Evolutionary conservation across 2,888 invertebrate genomes (phyloP), one percentile per base, ranked within the genome.

Genomic region (Hydrotaea diabolus): DNA sequence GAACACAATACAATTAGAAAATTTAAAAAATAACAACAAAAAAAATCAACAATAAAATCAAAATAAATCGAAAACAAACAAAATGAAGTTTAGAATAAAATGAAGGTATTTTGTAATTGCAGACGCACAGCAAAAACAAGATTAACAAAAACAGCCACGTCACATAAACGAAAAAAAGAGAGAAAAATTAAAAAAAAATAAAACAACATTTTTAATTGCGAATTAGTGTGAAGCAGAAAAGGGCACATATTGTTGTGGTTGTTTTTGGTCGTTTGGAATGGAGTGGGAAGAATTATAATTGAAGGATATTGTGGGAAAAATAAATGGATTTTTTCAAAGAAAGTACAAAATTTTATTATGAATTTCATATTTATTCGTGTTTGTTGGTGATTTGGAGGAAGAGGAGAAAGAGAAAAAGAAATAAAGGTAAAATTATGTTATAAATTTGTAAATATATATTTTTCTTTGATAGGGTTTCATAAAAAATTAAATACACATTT

Each of bases 391-490:
- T 46, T 57, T 69, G 57, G 49, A 66, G 82, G 59, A 78, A 62
- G 55, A 53, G 77, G 74, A 85, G 79, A 82, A 79, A 85, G 85
- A 85, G 77, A 82, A 82, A 69, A 85, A 85, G 85, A 85, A 80
- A 82, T 74, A 80, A 82, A 80, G 71, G 77, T 82, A 77, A 80
- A 82, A 82, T 77, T 80, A 75, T 82, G 76, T 80, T 85, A 74
- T 73, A 80, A 82, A 64, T 69, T 46, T 69, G 43, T 69, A 21
- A 55, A 55, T 55, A 55, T 55, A 8, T 59, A 26, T 59, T 23
- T 59, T 59, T 57, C 19, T 53, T 53, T 36, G 36, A 19, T 43
- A 43, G 55, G 55, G 21, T 43, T 39, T 39, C 31, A 31, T 31
- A 36, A 36, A 62, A 31, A n/a, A 62, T n/a, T 13, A 31, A 31